Evolutionary conservation across 2,797 vertebrate species (phyloP).

Genomic region (Echeneis naucrates): DNA sequence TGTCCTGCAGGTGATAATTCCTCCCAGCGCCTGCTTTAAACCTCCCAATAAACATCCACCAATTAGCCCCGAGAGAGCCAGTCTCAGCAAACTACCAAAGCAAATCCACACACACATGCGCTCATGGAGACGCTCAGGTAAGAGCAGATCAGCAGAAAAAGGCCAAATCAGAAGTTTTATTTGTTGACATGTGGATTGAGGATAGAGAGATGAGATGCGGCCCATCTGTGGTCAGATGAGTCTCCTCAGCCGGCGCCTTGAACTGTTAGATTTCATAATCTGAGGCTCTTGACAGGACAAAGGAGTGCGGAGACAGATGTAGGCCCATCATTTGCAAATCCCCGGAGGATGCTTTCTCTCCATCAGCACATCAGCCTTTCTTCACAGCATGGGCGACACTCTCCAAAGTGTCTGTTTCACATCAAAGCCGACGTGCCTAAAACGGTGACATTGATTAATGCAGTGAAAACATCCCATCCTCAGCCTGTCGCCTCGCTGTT

Average conservation of each 20-base stretch:
- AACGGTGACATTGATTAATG: slow-evolving; percentile 86
- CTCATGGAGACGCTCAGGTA: neutral
- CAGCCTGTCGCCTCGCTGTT: slow-evolving; percentile 76
- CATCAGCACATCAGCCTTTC: slow-evolving; percentile 82
- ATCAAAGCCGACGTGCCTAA: slow-evolving; percentile 81
- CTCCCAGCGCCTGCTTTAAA: slow-evolving; percentile 73
- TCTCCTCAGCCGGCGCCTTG: neutral
- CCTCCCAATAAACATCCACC: slow-evolving; percentile 83
- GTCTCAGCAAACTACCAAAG: slow-evolving; percentile 56
- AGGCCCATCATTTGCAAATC: slow-evolving; percentile 81
- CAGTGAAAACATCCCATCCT: slow-evolving; percentile 75
- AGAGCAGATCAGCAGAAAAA: neutral
- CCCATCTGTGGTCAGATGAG: neutral
- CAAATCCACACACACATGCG: slow-evolving; percentile 44
- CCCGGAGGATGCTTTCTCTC: slow-evolving; percentile 83
- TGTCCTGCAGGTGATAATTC: slow-evolving; percentile 82
- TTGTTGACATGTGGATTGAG: slow-evolving; percentile 2
- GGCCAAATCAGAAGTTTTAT: slow-evolving; percentile 3
- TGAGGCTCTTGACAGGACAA: slow-evolving; percentile 67
- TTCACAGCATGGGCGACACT: slow-evolving; percentile 83
- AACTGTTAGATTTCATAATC: slow-evolving; percentile 39
- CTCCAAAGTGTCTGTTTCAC: slow-evolving; percentile 82
- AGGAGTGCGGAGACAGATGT: slow-evolving; percentile 71
- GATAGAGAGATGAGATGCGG: neutral
- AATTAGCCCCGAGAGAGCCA: slow-evolving; percentile 49